Evolutionary conservation across 2,797 vertebrate genomes (phyloP).

Genomic region (Cyclura pinguis): DNA sequence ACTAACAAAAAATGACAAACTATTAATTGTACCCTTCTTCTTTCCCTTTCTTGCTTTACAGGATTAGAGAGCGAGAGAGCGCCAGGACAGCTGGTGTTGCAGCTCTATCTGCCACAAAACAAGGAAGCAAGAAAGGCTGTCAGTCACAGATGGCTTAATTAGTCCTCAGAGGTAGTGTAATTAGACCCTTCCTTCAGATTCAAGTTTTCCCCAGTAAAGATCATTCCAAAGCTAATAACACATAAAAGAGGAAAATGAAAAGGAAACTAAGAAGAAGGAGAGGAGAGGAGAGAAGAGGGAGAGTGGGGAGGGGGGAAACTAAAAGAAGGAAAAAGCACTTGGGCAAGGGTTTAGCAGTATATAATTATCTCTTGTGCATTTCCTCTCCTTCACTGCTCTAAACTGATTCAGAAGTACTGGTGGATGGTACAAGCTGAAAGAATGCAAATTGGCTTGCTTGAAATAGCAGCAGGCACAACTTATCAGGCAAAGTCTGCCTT

Average conservation of each 20-base stretch:
- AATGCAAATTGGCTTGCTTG: constrained; percentile 77
- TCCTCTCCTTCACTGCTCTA: constrained; percentile 73
- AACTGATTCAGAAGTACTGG: constrained; percentile 76
- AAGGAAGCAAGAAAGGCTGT: constrained; percentile 71
- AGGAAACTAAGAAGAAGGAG: constrained; percentile 48
- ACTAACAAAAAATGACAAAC: constrained; percentile 62
- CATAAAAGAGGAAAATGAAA: constrained; percentile 74
- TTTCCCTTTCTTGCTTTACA: constrained; percentile 45
- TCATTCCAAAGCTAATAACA: constrained; percentile 77
- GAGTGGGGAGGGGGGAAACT: constrained; percentile 46
- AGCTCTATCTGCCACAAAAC: constrained; percentile 73
- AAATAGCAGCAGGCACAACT: constrained; percentile 73
- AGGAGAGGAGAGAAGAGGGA: neutral
- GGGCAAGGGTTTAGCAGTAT: constrained; percentile 74
- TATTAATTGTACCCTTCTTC: constrained; percentile 57
- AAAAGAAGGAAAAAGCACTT: constrained; percentile 73
- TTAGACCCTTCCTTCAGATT: constrained; percentile 74
- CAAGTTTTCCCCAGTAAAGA: constrained; percentile 75
- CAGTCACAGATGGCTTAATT: constrained; percentile 80
- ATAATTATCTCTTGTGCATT: constrained; percentile 78
- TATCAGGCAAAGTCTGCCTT: constrained; percentile 72
- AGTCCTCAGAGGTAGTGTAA: constrained; percentile 78
- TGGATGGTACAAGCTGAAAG: constrained; percentile 74
- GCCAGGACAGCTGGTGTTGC: constrained; percentile 64
- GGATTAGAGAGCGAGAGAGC: constrained; percentile 18